phyloP scores from a whole-genome alignment of 2,888 invertebrate species.

The Drosophila subsilvestris region DNA sequence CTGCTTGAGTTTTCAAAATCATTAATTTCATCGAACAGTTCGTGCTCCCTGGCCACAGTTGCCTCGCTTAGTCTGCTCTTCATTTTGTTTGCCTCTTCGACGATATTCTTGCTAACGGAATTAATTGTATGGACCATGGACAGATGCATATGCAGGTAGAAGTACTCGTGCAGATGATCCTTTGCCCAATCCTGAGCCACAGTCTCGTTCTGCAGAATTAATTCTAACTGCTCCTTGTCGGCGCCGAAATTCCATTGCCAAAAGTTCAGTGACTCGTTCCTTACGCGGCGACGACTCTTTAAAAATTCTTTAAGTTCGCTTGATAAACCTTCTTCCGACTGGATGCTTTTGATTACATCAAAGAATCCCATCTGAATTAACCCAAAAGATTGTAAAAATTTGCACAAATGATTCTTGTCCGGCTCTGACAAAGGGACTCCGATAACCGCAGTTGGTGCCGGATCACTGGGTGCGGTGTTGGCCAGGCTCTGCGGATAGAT shows the following conservation, averaged over 20 bases:
- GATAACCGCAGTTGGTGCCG: neutral
- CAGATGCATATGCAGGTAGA: neutral
- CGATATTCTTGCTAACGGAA: neutral
- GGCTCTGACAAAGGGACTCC: neutral
- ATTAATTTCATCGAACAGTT: neutral
- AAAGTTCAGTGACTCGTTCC: neutral
- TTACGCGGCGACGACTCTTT: neutral
- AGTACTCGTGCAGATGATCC: neutral
- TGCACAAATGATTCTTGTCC: neutral
- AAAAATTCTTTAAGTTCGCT: neutral
- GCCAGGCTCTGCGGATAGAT: neutral
- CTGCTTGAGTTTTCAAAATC: neutral
- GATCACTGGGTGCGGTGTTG: neutral
- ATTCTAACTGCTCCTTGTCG: neutral
- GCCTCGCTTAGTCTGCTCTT: neutral
- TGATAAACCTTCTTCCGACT: neutral
- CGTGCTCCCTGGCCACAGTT: neutral
- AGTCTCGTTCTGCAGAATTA: neutral
- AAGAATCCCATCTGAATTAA: neutral
- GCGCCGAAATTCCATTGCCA: neutral
- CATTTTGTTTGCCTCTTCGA: neutral
- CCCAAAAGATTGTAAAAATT: neutral
- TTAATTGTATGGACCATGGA: neutral
- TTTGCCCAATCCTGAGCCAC: neutral
- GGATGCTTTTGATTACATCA: neutral